Conservation (phyloP, 2,113 vertebrate genomes). For the Macquaria ambigua region DNA sequence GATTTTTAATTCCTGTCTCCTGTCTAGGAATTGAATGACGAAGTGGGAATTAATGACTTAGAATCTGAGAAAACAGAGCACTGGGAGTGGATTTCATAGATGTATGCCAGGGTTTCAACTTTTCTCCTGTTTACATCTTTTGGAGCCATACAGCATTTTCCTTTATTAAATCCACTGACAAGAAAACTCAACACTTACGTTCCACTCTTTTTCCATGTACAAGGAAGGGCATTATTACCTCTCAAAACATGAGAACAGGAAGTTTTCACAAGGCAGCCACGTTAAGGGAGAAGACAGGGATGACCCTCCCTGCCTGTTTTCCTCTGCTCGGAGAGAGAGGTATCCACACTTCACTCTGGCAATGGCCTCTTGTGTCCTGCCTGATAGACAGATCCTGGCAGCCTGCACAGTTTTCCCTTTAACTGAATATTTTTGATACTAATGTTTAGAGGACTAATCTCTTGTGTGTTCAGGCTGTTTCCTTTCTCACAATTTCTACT, state of each 20-base stretch:
- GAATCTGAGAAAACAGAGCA: background rate
- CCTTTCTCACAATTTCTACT: background rate
- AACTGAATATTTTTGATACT: slow-evolving; percentile 13
- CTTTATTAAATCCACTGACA: slow-evolving; percentile 7
- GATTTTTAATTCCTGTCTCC: background rate
- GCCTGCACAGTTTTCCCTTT: slow-evolving; percentile 20
- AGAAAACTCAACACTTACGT: slow-evolving; percentile 3
- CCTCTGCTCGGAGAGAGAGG: slow-evolving; percentile 55
- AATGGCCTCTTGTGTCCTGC: slow-evolving; percentile 45
- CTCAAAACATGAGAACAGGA: slow-evolving; percentile 68
- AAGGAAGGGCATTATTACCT: slow-evolving; percentile 44
- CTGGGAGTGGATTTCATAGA: background rate
- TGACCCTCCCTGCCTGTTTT: slow-evolving; percentile 69
- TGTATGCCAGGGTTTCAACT: background rate
- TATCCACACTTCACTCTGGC: slow-evolving; percentile 48
- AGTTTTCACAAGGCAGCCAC: slow-evolving; percentile 55
- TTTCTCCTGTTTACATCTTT: slow-evolving; percentile 5
- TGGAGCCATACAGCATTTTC: background rate
- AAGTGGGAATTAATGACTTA: background rate
- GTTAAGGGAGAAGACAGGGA: slow-evolving; percentile 46
- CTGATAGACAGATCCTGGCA: slow-evolving; percentile 53
- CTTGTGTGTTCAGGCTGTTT: background rate
- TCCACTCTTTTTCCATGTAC: slow-evolving; percentile 18
- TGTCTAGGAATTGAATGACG: background rate
- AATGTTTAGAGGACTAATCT: slow-evolving; percentile 8